Evolutionary conservation across 1,140 invertebrate genomes (phyloP), one percentile per base, ranked within the genome.

Genomic region (Anastrepha obliqua): DNA sequence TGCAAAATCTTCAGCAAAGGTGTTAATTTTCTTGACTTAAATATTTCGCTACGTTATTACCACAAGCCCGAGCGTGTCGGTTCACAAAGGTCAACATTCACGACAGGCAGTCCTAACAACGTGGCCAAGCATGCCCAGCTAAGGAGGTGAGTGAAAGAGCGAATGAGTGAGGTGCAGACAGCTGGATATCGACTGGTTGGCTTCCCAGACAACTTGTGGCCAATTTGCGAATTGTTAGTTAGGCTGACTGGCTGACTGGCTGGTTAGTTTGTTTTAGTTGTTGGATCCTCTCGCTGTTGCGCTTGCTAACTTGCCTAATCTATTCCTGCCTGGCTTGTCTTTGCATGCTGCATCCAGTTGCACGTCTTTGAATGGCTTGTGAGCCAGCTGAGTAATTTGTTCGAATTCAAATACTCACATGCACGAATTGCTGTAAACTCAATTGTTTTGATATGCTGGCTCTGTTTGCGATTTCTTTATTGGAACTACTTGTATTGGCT

Each of bases 21-120:
- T 89, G 88, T 89, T 89, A 89, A 89, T 89, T 89, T 89, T 89
- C 88, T 86, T 89, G 88, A 87, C 88, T 89, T 89, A 89, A 89
- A 87, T 87, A 87, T 89, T 89, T 89, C 86, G 70, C 88, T 88
- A 88, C 86, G 87, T 89, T 89, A 89, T 89, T 87, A 89, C 88
- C 87, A 87, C 88, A 88, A 87, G 74, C 29, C 29, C 65, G 88
- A 87, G 87, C 87, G 87, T 89, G 88, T 86, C 88, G 85, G 88
- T 87, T 89, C 88, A 89, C 64, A 70, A 55, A 87, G 87, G 88
- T 87, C 70, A 85, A 65, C 20, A 29, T 44, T 20, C 51, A 60
- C 85, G 47, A 58, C 87, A 85, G 74, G 58, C 86, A 70, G 47
- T 42, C 62, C 42, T 42, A 51, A 44, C 62, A 67, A 55, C 65